Evolutionary conservation across 2,113 vertebrate species (phyloP), one percentile per base, ranked within the genome.

Genomic region (Toxotes jaculatrix): DNA sequence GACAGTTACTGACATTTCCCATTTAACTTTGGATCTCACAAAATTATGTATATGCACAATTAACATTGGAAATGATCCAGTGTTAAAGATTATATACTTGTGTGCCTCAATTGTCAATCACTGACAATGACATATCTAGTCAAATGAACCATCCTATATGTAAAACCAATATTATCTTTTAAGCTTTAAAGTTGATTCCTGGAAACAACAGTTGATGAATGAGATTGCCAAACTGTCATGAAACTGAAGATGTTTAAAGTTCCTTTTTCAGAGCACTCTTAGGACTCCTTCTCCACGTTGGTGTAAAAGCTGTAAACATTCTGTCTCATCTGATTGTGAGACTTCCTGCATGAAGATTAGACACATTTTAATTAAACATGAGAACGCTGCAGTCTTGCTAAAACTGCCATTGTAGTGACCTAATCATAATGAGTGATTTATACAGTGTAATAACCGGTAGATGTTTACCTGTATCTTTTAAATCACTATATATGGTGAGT

Each of bases 401-500:
- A n/a, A 80, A 76, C 49, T n/a, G 16, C 13, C n/a, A 51, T 21
- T 13, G 68, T 55, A 51, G 42, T 63, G n/a, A 32, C 69, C 23
- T 42, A 53, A 65, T 76, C 7, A 47, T 55, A 70, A 77, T 82
- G 36, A 80, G 74, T 79, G 75, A 90, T 85, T 79, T 32, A 65
- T 55, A 43, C 49, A 53, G 9, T 21, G 43, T 19, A 45, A 77
- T 57, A 80, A 31, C 57, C 53, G 19, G 71, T 80, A 45, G 67
- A 85, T 89, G 85, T 87, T 85, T 85, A 72, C 67, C 70, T 27
- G 66, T 53, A 5, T 68, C 56, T 86, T 80, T 74, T 84, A 86
- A 85, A 89, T 84, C 63, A 59, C 79, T 74, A 61, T 88, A 72
- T 77, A 21, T 55, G 40, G 60, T 63, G 61, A 83, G 63, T 73